Conservation (phyloP, 1,140 invertebrate genomes). For the Tyrophagus putrescentiae region DNA sequence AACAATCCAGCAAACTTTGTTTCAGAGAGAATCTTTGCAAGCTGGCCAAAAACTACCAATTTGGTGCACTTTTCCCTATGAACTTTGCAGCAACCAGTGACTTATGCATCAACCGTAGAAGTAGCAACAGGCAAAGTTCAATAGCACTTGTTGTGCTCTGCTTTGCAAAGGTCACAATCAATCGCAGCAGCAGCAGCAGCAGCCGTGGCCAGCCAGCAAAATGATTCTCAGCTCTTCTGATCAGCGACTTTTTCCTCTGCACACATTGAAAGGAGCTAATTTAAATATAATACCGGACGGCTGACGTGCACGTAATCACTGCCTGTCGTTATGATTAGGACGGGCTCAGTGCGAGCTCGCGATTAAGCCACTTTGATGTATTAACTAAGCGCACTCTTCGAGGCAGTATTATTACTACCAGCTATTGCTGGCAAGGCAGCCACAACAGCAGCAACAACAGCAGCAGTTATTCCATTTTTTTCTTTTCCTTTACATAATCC, state of each 20-base stretch:
- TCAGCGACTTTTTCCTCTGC: not conserved
- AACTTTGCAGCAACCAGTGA: not conserved
- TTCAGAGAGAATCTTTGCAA: too few species aligned
- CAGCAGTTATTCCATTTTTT: too few species aligned
- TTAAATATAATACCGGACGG: too few species aligned
- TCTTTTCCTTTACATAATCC: too few species aligned
- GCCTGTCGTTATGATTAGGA: constrained; percentile 12
- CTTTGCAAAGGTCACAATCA: not conserved
- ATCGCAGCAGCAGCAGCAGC: too few species aligned
- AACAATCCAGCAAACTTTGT: too few species aligned
- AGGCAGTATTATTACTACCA: too few species aligned
- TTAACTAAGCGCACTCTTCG: not conserved
- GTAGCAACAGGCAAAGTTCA: not conserved
- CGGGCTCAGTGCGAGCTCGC: not conserved
- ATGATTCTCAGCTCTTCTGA: not conserved
- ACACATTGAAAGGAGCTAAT: not conserved
- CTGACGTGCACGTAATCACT: constrained; percentile 7
- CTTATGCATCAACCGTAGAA: not conserved
- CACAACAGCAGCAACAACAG: too few species aligned
- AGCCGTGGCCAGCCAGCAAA: too few species aligned
- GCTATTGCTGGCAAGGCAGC: too few species aligned
- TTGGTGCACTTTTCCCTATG: too few species aligned
- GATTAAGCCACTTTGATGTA: constrained; percentile 11
- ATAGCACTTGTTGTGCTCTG: not conserved
- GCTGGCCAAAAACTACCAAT: too few species aligned